Percentiles rank a stretch among this genome's conserved stretches.
Conservation (phyloP, 1,140 invertebrate species). For the Drosophila orena region DNA sequence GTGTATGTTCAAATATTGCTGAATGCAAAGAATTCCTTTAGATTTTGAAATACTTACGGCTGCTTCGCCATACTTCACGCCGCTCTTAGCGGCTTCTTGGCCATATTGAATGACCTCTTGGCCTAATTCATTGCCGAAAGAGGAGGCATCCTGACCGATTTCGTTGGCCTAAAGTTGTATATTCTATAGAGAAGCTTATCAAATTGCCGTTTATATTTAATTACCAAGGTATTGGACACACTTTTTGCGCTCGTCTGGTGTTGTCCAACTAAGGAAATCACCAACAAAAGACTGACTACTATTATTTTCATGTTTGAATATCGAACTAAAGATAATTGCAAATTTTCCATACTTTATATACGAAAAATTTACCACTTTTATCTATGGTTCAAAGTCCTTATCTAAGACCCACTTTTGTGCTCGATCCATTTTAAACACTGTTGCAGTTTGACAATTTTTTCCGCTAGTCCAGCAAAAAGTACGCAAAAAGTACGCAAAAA, state of each 20-base stretch:
- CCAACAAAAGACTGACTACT: constrained; percentile 21
- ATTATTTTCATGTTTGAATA: constrained; percentile 47
- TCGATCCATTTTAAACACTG: constrained; percentile 35
- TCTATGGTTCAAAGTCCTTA: constrained; percentile 42
- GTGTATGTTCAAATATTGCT: neutral
- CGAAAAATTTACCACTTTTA: constrained; percentile 24
- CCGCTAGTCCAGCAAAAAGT: constrained; percentile 10
- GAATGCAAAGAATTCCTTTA: too few relatives aligned
- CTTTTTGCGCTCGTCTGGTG: constrained; percentile 43
- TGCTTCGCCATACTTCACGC: constrained; percentile 13
- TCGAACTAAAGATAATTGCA: constrained; percentile 33
- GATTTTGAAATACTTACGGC: constrained; percentile 3
- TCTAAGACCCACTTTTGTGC: constrained; percentile 34
- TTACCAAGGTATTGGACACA: constrained; percentile 31
- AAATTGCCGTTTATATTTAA: neutral
- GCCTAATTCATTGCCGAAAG: constrained; percentile 26
- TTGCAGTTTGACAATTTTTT: constrained; percentile 14
- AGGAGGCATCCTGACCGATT: constrained; percentile 46
- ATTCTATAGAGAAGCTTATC: neutral
- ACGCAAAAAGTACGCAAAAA: constrained; percentile 1
- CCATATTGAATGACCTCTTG: constrained; percentile 27
- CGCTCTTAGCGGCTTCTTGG: constrained; percentile 9
- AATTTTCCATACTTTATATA: constrained; percentile 37
- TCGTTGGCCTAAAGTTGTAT: constrained; percentile 11
- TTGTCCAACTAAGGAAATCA: constrained; percentile 27